A percentile compares a stretch with the other conserved stretches of the same genome.
Evolutionary conservation across 2,797 vertebrate genomes (phyloP).

Genomic region (Pseudochaenichthys georgianus): DNA sequence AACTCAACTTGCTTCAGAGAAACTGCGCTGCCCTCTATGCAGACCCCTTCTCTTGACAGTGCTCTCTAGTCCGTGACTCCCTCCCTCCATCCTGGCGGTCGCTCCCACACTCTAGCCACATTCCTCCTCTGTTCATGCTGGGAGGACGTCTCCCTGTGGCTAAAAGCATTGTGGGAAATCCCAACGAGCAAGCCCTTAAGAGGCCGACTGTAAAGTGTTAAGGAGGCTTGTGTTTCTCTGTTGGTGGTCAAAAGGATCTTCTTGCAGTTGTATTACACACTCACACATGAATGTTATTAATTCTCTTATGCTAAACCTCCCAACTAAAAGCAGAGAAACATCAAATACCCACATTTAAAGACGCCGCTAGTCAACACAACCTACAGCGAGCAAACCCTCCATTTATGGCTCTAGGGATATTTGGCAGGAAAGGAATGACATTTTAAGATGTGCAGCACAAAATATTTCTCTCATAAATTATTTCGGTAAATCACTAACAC

Average conservation of each 20-base stretch:
- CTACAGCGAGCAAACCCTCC: constrained; percentile 18
- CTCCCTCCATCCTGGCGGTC: constrained; percentile 70
- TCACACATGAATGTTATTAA: constrained; percentile 15
- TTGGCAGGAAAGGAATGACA: constrained; percentile 11
- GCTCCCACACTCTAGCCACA: constrained; percentile 82
- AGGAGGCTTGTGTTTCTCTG: constrained; percentile 19
- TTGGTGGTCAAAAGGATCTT: constrained; percentile 25
- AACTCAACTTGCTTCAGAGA: constrained; percentile 53
- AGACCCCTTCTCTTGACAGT: constrained; percentile 68
- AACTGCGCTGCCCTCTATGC: constrained; percentile 60
- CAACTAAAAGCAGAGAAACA: constrained; percentile 30
- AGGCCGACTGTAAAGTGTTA: constrained; percentile 50
- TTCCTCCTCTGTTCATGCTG: constrained; percentile 82
- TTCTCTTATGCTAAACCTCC: constrained; percentile 18
- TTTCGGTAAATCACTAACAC: constrained; percentile 28
- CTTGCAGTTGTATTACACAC: constrained; percentile 2
- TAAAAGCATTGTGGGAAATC: constrained; percentile 84
- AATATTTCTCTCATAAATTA: constrained; percentile 14
- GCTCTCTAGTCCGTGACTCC: constrained; percentile 77
- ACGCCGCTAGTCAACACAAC: constrained; percentile 21
- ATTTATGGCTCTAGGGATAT: constrained; percentile 18
- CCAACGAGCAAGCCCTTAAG: constrained; percentile 66
- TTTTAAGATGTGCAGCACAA: constrained; percentile 9
- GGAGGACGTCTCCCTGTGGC: constrained; percentile 81
- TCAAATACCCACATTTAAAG: constrained; percentile 23